Percentiles rank a stretch among this genome's conserved stretches.
Evolutionary conservation across 2,888 invertebrate species (phyloP).

Genomic region (Lepidocyrtinus sp.): DNA sequence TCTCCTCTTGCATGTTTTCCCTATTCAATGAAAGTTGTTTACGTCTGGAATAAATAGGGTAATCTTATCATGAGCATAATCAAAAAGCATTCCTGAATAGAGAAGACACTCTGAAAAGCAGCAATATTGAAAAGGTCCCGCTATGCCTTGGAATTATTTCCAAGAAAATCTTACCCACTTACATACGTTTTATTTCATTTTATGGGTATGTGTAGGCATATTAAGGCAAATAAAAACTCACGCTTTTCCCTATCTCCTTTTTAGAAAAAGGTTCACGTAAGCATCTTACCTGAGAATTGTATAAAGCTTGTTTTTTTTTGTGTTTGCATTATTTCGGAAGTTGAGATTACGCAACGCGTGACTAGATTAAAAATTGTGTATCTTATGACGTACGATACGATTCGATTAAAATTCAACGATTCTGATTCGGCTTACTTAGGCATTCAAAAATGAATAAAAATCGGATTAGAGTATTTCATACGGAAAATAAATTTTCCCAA

Average conservation of each 20-base stretch:
- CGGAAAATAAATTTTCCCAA: not conserved
- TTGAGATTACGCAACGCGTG: conserved; percentile 46
- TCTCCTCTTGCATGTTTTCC: not conserved
- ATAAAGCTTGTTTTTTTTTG: conserved; percentile 22
- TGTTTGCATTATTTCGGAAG: conserved; percentile 10
- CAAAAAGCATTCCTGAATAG: conserved; percentile 15
- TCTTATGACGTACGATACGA: not conserved
- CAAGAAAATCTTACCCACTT: conserved; percentile 2
- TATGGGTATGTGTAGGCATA: not conserved
- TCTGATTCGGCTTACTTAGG: not conserved
- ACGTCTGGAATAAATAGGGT: conserved; percentile 19
- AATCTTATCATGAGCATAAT: conserved; percentile 47
- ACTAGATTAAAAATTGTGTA: conserved; percentile 45
- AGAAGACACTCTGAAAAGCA: not conserved
- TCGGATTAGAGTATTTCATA: not conserved
- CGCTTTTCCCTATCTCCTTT: conserved; percentile 10
- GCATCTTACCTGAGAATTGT: conserved; percentile 19
- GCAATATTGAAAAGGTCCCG: not conserved
- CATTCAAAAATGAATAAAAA: conserved; percentile 14
- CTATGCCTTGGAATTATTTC: conserved; percentile 20
- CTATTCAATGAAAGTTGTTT: conserved; percentile 15
- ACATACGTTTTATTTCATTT: conserved; percentile 10
- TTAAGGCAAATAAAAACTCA: not conserved
- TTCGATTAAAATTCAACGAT: not conserved
- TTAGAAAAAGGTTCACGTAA: not conserved